phyloP scores from a whole-genome alignment of 2,797 vertebrate genomes.

The Acipenser transmontanus region DNA sequence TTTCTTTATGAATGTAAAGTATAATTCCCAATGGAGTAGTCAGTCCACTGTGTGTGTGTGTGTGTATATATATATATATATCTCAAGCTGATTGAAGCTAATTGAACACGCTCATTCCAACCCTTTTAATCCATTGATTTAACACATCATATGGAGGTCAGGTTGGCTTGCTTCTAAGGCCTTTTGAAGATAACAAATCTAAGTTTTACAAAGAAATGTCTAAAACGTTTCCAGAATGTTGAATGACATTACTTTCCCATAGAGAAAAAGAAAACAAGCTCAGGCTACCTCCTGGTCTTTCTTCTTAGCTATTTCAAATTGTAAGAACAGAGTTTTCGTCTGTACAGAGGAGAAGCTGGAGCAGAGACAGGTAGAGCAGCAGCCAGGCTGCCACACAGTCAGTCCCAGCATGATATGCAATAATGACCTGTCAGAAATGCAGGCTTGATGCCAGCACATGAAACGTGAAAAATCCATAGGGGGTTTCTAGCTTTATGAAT shows the following conservation, averaged over 20 bases:
- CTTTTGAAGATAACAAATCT: slow-evolving; percentile 11
- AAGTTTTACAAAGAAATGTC: background rate
- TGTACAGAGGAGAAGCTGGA: slow-evolving; percentile 30
- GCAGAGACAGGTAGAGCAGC: slow-evolving; percentile 18
- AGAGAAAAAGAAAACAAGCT: slow-evolving; percentile 33
- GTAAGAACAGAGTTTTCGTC: slow-evolving; percentile 23
- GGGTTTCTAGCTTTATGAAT: slow-evolving; percentile 66
- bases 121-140: no score
- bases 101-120: no score
- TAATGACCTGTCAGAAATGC: slow-evolving; percentile 80
- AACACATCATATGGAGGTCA: background rate
- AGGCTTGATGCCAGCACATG: slow-evolving; percentile 46
- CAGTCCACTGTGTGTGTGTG: background rate
- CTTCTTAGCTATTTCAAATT: slow-evolving; percentile 33
- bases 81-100: no score
- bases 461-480: slow-evolving; percentile 69
- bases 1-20: no score
- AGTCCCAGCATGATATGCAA: slow-evolving; percentile 61
- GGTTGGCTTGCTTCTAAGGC: background rate
- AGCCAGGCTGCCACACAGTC: slow-evolving; percentile 23
- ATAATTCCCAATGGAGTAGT: no score
- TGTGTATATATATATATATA: no score
- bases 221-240: slow-evolving; percentile 20
- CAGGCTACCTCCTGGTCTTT: slow-evolving; percentile 20
- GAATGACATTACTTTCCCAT: slow-evolving; percentile 16